Conservation (phyloP, 2,888 invertebrate genomes). For the Leucophenga maculata region DNA sequence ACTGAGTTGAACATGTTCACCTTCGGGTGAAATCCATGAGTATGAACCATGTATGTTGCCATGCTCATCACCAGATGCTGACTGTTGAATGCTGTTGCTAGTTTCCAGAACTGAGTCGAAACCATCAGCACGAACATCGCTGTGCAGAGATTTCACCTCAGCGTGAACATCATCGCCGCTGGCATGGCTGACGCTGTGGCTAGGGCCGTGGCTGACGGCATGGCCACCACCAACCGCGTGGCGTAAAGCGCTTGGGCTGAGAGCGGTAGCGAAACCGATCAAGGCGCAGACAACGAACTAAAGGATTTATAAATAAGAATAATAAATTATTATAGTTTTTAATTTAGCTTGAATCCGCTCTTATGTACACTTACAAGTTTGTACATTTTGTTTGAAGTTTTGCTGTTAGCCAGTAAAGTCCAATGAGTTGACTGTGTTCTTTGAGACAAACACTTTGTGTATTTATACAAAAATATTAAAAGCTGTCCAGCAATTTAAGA, state of each 20-base stretch:
- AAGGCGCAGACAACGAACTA: constrained; percentile 46
- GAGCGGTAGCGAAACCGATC: constrained; percentile 41
- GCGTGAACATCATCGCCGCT: constrained; percentile 49
- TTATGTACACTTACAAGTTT: constrained; percentile 49
- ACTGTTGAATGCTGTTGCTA: constrained; percentile 54
- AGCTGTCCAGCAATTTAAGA: background rate
- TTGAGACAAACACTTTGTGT: background rate
- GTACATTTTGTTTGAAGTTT: constrained; percentile 49
- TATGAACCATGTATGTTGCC: constrained; percentile 56
- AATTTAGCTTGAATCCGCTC: background rate
- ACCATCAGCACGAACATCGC: constrained; percentile 58
- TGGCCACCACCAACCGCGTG: background rate
- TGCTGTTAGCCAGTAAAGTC: constrained; percentile 28
- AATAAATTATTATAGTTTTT: background rate
- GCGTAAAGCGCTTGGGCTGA: background rate
- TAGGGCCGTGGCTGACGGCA: background rate
- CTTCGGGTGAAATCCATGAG: constrained; percentile 57
- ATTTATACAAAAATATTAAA: constrained; percentile 17
- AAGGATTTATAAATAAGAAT: background rate
- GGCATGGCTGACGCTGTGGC: constrained; percentile 1
- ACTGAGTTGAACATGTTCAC: constrained; percentile 49
- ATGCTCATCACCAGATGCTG: constrained; percentile 54
- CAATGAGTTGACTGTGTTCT: constrained; percentile 49
- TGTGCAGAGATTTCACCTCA: constrained; percentile 37
- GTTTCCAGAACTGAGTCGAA: constrained; percentile 54